Percentiles rank a stretch among this genome's conserved stretches.
phyloP scores from a whole-genome alignment of 2,113 vertebrate species.

The Percopsis transmontana region DNA sequence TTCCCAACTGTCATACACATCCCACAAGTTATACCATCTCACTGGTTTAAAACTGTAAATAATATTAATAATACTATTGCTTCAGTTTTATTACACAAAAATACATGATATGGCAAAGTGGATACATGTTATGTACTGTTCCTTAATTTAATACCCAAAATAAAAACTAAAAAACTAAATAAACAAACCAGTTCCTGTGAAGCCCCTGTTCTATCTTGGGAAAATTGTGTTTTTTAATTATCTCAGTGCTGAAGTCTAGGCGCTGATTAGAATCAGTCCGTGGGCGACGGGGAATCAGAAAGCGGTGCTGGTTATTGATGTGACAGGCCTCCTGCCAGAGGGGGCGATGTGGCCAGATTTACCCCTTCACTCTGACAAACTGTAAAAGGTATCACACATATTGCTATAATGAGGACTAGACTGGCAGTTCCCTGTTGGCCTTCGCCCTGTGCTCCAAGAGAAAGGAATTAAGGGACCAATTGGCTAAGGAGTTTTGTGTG shows the following conservation, averaged over 20 bases:
- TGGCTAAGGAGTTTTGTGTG: background rate
- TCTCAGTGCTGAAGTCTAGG: slow-evolving; percentile 41
- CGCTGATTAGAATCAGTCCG: slow-evolving; percentile 68
- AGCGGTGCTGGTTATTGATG: slow-evolving; percentile 70
- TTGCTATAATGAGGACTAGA: slow-evolving; percentile 77
- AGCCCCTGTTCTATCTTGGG: slow-evolving; percentile 36
- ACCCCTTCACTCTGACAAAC: slow-evolving; percentile 71
- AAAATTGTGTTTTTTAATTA: slow-evolving; percentile 68
- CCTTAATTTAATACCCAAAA: slow-evolving; percentile 25
- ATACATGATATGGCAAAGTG: slow-evolving; percentile 26
- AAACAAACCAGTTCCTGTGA: slow-evolving; percentile 1
- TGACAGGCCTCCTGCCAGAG: slow-evolving; percentile 64
- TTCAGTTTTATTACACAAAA: slow-evolving; percentile 32
- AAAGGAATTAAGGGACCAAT: background rate
- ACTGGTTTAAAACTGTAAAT: slow-evolving; percentile 39
- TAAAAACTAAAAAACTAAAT: background rate
- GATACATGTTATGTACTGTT: slow-evolving; percentile 19
- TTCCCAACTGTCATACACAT: slow-evolving; percentile 58
- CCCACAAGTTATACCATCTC: slow-evolving; percentile 49
- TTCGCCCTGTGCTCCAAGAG: slow-evolving; percentile 53
- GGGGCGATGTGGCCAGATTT: slow-evolving; percentile 66
- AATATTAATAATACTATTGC: background rate
- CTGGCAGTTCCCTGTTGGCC: slow-evolving; percentile 49
- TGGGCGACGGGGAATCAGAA: slow-evolving; percentile 71
- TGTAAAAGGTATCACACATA: slow-evolving; percentile 79